Evolutionary conservation across 92 coral and sea anemone genomes (phyloP), one percentile per base, ranked within the genome.

Genomic region (Virgularia gustaviana): DNA sequence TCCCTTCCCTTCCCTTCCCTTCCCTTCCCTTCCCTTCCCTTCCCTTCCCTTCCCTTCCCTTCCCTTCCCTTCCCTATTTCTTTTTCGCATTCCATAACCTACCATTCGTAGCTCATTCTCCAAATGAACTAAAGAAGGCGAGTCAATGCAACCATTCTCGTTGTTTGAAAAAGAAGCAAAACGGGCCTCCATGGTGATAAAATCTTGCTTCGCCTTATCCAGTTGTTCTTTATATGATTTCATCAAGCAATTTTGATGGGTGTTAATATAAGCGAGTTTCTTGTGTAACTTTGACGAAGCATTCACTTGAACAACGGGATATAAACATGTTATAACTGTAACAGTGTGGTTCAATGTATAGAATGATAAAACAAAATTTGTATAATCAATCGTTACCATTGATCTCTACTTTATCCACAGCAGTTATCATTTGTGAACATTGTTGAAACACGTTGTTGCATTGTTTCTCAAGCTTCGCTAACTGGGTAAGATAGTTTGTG

Each of bases 171-270:
- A 68, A 25, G 61, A 68, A 15, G 87, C 88, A 0, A 80, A 44
- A 1, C 71, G 11, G 29, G 90, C 90, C 79, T 84, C 88, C 41
- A 87, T 47, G 47, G 64, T 53, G 20, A 88, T 83, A 34, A 86
- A 63, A 39, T 92, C 94, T 37, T 79, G 72, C 70, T 73, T 88
- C 34, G 71, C 72, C 3, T 79, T 70, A 45, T 86, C 90, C 27
- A 89, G 66, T 38, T 84, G 79, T 36, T 54, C 78, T 71, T 79
- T 85, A 80, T 65, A 63, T 23, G 94, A 60, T 43, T 72, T 55
- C 56, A 92, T 31, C 70, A 82, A 36, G 57, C 98, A 92, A 30
- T 89, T 86, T 68, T 89, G 98, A 66, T 92, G 98, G 54, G 86
- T 87, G 57, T 89, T 92, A 11, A 82, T 87, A 73, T 86, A 92